A percentile compares a stretch with the other conserved stretches of the same genome.
Conservation (phyloP, 2,888 invertebrate species). For the Hemistola chrysoprasaria region DNA sequence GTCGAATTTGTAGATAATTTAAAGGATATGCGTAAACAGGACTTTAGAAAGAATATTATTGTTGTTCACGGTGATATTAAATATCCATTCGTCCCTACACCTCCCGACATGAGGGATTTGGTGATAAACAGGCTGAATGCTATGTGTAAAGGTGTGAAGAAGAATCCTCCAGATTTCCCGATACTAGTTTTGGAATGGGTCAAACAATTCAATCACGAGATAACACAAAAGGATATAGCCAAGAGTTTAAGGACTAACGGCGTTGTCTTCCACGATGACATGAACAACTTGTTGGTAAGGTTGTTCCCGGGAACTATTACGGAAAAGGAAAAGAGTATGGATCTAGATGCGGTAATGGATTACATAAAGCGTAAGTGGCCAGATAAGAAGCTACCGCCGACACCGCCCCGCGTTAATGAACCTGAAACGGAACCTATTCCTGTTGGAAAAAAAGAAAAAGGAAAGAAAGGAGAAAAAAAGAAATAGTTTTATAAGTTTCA, state of each 20-base stretch:
- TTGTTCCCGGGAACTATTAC: conserved; percentile 43
- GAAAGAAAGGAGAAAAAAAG: conserved; percentile 9
- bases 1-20: conserved; percentile 38
- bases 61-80: conserved; percentile 47
- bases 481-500: no score
- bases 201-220: conserved; percentile 36
- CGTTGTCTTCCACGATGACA: conserved; percentile 39
- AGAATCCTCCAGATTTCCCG: conserved; percentile 44
- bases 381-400: conserved; percentile 49
- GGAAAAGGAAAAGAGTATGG: conserved; percentile 42
- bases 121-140: conserved; percentile 48
- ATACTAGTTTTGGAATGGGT: conserved; percentile 41
- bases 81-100: conserved; percentile 25
- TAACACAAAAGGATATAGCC: conserved; percentile 39
- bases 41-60: conserved; percentile 36
- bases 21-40: conserved; percentile 29
- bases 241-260: conserved; percentile 28
- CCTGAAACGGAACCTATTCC: background rate
- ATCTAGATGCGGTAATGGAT: conserved; percentile 43
- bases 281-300: conserved; percentile 42
- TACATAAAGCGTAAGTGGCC: conserved; percentile 58
- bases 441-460: no score
- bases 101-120: conserved; percentile 46
- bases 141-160: conserved; percentile 43
- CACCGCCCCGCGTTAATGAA: conserved; percentile 37